A percentile compares a stretch with the other conserved stretches of the same genome.
Conservation (phyloP, 2,113 vertebrate species). For the Larimichthys polyactis region DNA sequence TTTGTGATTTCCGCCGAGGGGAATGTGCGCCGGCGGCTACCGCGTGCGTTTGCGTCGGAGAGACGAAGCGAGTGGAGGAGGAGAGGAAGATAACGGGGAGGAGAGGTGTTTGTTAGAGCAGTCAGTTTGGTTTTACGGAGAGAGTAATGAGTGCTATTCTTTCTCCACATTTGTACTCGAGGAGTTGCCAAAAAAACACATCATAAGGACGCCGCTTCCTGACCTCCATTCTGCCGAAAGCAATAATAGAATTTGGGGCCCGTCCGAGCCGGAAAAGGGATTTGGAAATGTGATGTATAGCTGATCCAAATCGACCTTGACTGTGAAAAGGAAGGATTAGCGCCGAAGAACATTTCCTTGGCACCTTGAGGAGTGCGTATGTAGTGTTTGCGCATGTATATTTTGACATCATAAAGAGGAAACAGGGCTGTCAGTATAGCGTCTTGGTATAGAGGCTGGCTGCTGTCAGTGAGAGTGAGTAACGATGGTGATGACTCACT, state of each 20-base stretch:
- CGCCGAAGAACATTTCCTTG: slow-evolving; percentile 61
- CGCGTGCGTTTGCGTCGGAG: background rate
- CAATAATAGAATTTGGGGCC: slow-evolving; percentile 61
- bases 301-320: slow-evolving; percentile 70
- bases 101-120: slow-evolving; percentile 3
- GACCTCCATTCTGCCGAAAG: slow-evolving; percentile 51
- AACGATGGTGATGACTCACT: slow-evolving; percentile 37
- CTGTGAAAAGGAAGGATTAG: slow-evolving; percentile 69
- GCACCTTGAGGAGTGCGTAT: slow-evolving; percentile 34
- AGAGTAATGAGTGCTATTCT: slow-evolving; percentile 31
- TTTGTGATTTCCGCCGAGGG: background rate
- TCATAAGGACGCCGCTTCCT: slow-evolving; percentile 25
- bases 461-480: slow-evolving; percentile 49
- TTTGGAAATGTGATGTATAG: slow-evolving; percentile 51
- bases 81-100: slow-evolving; percentile 10
- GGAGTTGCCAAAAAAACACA: slow-evolving; percentile 26
- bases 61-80: background rate
- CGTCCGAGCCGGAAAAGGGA: slow-evolving; percentile 23
- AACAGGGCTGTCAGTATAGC: slow-evolving; percentile 29
- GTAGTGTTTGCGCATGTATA: slow-evolving; percentile 32
- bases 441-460: slow-evolving; percentile 17
- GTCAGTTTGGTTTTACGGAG: slow-evolving; percentile 14
- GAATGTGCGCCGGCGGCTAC: background rate
- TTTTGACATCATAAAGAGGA: slow-evolving; percentile 44
- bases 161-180: slow-evolving; percentile 1